These are phyloP conservation scores for Grus americana DNA, from an alignment of 2,113 vertebrate species.

Conservation along the genomic window DNA sequence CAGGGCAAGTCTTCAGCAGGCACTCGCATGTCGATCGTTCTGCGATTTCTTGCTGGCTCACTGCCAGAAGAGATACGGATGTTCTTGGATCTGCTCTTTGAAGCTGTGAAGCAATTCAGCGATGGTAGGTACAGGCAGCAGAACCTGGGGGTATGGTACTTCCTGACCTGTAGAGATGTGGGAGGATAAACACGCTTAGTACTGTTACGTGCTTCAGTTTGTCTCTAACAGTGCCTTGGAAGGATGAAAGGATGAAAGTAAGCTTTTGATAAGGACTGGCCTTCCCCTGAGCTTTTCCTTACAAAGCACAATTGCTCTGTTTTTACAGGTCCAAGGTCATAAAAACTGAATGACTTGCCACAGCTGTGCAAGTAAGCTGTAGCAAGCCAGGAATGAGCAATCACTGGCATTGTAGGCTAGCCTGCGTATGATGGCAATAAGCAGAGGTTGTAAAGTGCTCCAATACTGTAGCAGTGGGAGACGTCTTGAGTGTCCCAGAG, in stretches of 20 bases:
- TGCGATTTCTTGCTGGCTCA: conserved; percentile 90
- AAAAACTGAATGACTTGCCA: background rate
- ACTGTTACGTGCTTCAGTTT: background rate
- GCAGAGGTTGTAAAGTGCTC: background rate
- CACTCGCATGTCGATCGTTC: conserved; percentile 88
- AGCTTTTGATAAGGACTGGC: background rate
- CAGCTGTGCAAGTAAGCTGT: background rate
- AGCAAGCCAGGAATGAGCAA: background rate
- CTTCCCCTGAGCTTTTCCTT: background rate
- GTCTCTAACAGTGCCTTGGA: background rate
- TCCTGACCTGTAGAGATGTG: background rate
- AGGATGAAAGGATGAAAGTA: background rate
- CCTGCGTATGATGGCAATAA: background rate
- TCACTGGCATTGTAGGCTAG: background rate
- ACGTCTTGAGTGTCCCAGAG: background rate
- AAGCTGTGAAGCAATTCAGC: conserved; percentile 86
- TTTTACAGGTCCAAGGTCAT: background rate
- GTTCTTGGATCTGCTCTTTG: conserved; percentile 91
- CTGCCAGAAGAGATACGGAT: conserved; percentile 87
- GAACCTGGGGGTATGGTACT: background rate
- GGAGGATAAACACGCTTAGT: background rate
- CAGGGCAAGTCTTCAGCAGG: conserved; percentile 86
- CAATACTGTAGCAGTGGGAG: background rate
- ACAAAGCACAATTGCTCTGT: background rate
- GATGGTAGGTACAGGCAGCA: conserved; percentile 73